A percentile compares a stretch with the other conserved stretches of the same genome.
phyloP scores from a whole-genome alignment of 2,888 invertebrate genomes.

The Callinectes sapidus region DNA sequence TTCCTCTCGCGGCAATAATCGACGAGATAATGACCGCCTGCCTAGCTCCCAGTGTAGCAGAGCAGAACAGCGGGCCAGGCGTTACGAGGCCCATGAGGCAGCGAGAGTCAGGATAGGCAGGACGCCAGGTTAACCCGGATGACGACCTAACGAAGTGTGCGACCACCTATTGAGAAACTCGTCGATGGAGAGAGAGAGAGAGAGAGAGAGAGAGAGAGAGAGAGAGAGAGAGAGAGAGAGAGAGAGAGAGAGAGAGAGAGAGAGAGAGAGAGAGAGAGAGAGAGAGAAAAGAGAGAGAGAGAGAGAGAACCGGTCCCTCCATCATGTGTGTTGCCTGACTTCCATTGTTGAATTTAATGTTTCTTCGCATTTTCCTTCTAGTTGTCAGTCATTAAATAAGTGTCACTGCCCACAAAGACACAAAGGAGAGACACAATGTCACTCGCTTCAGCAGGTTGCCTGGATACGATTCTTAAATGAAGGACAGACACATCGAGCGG shows the following conservation, averaged over 20 bases:
- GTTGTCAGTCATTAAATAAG: not conserved
- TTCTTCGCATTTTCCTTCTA: not conserved
- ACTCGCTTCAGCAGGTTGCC: not conserved
- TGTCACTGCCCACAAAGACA: not conserved
- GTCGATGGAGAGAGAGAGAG: not conserved
- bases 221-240: not conserved
- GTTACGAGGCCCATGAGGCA: not conserved
- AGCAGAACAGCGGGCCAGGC: not conserved
- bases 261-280: not conserved
- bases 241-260: too few species aligned
- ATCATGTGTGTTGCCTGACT: not conserved
- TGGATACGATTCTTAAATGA: not conserved
- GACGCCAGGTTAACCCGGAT: not conserved
- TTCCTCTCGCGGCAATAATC: not conserved
- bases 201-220: not conserved
- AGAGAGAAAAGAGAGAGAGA: not conserved
- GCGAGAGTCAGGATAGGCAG: not conserved
- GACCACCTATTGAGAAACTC: not conserved
- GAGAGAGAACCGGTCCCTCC: not conserved
- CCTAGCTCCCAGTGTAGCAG: not conserved
- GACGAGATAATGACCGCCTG: not conserved
- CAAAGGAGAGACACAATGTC: not conserved
- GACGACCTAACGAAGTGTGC: not conserved
- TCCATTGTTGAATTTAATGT: not conserved
- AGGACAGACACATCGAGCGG: not conserved